These are phyloP conservation scores for Radopholus similis DNA, from an alignment of 1,140 invertebrate genomes.

Conservation along the genomic window DNA sequence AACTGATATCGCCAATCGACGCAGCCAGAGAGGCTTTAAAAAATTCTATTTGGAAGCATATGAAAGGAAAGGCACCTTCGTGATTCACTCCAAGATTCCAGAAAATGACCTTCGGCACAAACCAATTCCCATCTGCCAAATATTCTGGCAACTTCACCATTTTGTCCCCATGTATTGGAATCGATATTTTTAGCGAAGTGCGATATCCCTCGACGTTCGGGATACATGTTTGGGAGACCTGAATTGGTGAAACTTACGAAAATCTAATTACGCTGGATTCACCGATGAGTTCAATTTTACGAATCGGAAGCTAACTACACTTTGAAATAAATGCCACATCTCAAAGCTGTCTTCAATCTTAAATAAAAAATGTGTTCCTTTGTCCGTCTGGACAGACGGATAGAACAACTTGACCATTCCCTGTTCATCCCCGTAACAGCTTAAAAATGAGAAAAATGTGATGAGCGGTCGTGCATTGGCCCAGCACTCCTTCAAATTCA, in stretches of 20 bases:
- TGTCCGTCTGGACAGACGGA: neutral
- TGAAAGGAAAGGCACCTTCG: constrained; percentile 25
- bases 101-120: constrained; percentile 39
- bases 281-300: constrained; percentile 36
- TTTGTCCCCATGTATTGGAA: constrained; percentile 43
- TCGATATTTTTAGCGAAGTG: constrained; percentile 36
- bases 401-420: constrained; percentile 28
- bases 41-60: neutral
- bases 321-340: constrained; percentile 38
- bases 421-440: constrained; percentile 42
- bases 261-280: constrained; percentile 1
- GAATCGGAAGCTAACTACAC: constrained; percentile 39
- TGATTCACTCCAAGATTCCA: constrained; percentile 55
- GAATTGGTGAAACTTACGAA: constrained; percentile 7
- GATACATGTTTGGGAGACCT: constrained; percentile 46
- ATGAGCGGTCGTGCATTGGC: constrained; percentile 22
- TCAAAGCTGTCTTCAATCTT: constrained; percentile 41
- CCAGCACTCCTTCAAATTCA: constrained; percentile 11
- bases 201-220: constrained; percentile 33
- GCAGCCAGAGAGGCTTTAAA: constrained; percentile 33
- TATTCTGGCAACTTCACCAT: constrained; percentile 35
- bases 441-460: constrained; percentile 40
- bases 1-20: constrained; percentile 41
- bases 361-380: neutral
- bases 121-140: constrained; percentile 32